A percentile compares a stretch with the other conserved stretches of the same genome.
Evolutionary conservation across 2,113 vertebrate species (phyloP).

Genomic region (Takifugu bimaculatus): DNA sequence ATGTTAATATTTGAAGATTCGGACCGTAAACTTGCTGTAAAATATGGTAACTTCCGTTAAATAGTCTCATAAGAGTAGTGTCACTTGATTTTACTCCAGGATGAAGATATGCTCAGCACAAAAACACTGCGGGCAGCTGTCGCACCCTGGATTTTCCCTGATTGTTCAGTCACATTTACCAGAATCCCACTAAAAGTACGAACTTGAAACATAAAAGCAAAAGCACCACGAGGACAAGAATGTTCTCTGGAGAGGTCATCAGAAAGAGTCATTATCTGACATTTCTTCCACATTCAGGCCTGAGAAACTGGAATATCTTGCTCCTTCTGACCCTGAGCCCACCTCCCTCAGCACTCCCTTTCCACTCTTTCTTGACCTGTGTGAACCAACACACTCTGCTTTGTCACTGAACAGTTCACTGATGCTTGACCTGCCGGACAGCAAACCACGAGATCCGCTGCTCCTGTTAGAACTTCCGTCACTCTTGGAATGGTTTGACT

Average conservation of each 20-base stretch:
- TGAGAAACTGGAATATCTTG: constrained; percentile 30
- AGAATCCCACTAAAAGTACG: too few relatives aligned
- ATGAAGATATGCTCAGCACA: too few relatives aligned
- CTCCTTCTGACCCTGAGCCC: constrained; percentile 31
- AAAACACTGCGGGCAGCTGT: too few relatives aligned
- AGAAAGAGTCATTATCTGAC: constrained; percentile 42
- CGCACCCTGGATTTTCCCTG: too few relatives aligned
- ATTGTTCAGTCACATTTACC: too few relatives aligned
- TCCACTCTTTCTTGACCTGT: constrained; percentile 10
- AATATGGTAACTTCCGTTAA: too few relatives aligned
- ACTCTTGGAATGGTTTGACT: constrained; percentile 10
- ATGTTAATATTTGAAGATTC: not conserved
- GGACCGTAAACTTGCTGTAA: too few relatives aligned
- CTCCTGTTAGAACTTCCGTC: constrained; percentile 39
- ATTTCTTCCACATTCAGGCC: constrained; percentile 11
- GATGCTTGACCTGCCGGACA: constrained; percentile 33
- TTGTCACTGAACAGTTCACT: constrained; percentile 52
- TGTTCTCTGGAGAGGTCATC: constrained; percentile 2
- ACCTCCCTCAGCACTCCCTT: constrained; percentile 18
- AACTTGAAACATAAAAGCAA: not conserved
- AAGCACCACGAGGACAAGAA: not conserved
- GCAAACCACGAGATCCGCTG: constrained; percentile 27
- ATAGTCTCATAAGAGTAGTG: too few relatives aligned
- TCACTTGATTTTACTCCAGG: too few relatives aligned
- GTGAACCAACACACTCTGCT: constrained; percentile 38